Evolutionary conservation across 1,140 invertebrate species (phyloP).

Genomic region (Schlechtendalia chinensis): DNA sequence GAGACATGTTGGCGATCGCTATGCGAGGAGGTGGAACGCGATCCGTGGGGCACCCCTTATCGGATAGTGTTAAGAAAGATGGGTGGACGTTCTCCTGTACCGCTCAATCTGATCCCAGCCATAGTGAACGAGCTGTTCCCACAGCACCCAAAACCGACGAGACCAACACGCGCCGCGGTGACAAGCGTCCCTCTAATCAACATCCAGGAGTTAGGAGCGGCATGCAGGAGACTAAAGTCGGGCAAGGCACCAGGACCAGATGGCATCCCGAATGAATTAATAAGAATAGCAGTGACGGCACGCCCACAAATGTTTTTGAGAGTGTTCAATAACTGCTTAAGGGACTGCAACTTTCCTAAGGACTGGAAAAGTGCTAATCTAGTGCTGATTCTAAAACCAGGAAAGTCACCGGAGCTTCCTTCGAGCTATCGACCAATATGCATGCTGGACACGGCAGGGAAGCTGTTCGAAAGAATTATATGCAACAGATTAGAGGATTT

Average conservation of each 20-base stretch:
- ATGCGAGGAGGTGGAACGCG: background rate
- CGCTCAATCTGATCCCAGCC: background rate
- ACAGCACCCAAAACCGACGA: background rate
- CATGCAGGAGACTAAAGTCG: background rate
- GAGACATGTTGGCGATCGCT: background rate
- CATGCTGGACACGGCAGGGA: too few relatives aligned
- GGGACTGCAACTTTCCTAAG: background rate
- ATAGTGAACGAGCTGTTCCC: background rate
- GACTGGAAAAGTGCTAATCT: background rate
- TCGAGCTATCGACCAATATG: too few relatives aligned
- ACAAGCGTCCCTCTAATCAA: background rate
- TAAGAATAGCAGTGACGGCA: background rate
- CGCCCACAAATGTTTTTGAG: background rate
- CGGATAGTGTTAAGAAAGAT: background rate
- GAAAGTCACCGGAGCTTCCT: background rate
- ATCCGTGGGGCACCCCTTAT: background rate
- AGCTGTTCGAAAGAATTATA: background rate
- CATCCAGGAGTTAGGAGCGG: background rate
- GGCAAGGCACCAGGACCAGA: background rate
- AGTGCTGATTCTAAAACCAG: background rate
- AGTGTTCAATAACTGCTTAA: background rate
- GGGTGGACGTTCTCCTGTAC: background rate
- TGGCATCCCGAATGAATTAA: background rate
- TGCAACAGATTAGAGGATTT: background rate
- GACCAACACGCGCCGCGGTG: too few relatives aligned